Base-by-base conservation (phyloP, 2,113 vertebrate genomes). In the Eublepharis macularius region DNA sequence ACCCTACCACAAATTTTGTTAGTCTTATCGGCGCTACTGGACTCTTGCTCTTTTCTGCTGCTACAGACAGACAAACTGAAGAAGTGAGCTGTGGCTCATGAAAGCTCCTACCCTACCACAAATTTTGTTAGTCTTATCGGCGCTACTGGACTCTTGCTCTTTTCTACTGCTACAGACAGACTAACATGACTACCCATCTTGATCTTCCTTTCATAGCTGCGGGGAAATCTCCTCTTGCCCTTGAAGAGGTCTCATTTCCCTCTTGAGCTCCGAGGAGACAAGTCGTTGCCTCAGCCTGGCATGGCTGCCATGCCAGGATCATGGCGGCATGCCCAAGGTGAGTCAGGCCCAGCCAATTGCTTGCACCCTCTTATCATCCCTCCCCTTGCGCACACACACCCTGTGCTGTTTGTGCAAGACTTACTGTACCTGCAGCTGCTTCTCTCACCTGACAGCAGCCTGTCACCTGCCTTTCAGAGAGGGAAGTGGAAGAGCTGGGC, bases 261-360 rank as follows among this genome's bases (percentile, higher is more conserved):
- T 81, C 36, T 54, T 8, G 34, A 2, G 6, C 26, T 76, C 0
- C 0, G 29, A 51, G 5, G 11, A 81, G 63, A 36, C 26, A 4
- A 0, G 0, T 10, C 49, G 39, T 19, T 66, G 36, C 32, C 9
- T 47, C 12, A 0, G 8, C 26, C 17, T 75, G 72, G 63, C 8
- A 0, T 0, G 0, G 3, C 70, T 86, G 77, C 68, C 60, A 26
- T 2, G 60, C 60, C 74, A 39, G 72, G 0, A 65, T 60, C 41
- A 12, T 13, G 49, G 32, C 54, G 10, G 51, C 39, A 4, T 34
- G 16, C 73, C 49, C 76, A 47, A 19, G 0, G 0, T 43, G 32
- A 49, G n/a, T 7, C n/a, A 81, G 80, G 1, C 29, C 1, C 21
- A 26, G 65, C n/a, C 12, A 10, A 13, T 6, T 11, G 45, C 21